Evolutionary conservation across 2,888 invertebrate species (phyloP), one percentile per base, ranked within the genome.

Genomic region (Xiphydria camelus): DNA sequence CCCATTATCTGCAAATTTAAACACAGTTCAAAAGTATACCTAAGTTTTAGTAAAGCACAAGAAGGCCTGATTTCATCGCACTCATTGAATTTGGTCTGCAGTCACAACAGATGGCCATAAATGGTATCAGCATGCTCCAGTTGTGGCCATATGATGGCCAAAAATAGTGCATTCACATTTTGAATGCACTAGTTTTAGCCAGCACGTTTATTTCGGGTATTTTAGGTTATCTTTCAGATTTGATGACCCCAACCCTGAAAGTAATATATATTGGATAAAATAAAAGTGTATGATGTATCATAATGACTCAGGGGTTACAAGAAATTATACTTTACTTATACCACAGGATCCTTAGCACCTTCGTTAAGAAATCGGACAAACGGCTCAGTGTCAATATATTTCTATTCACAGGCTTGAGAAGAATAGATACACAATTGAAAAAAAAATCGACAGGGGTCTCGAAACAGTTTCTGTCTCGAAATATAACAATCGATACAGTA

Each of bases 61-160:
- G 1, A 2, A 23, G 23, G 2, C 23, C 23, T 23, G 23, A 14
- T 10, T 19, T 34, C 17, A 7, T n/a, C 26, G 5, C 7, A 38
- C 17, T 25, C 23, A 23, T 23, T 23, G 23, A 23, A 23, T 23
- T 23, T 23, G 2, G 23, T 2, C 23, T 23, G 23, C 23, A 23
- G 2, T 23, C 2, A 2, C 23, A 23, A 23, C 23, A 25, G 38
- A 9, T 25, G 38, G 26, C 17, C 26, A 38, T 5, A 38, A 38
- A 38, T 38, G 36, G 23, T 1, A 36, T 10, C n/a, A n/a, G 22
- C 36, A 10, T 36, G 23, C 22, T 21, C 23, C 22, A 17, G 6
- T 38, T 26, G 38, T 38, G 26, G 17, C 36, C 36, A 14, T 21
- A 9, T 21, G n/a, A 21, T 36, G 36, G 25, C 26, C 26, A 35